Percentiles rank a stretch among this genome's conserved stretches.
phyloP scores from a whole-genome alignment of 1,140 invertebrate genomes.

The Hormaphis cornu region DNA sequence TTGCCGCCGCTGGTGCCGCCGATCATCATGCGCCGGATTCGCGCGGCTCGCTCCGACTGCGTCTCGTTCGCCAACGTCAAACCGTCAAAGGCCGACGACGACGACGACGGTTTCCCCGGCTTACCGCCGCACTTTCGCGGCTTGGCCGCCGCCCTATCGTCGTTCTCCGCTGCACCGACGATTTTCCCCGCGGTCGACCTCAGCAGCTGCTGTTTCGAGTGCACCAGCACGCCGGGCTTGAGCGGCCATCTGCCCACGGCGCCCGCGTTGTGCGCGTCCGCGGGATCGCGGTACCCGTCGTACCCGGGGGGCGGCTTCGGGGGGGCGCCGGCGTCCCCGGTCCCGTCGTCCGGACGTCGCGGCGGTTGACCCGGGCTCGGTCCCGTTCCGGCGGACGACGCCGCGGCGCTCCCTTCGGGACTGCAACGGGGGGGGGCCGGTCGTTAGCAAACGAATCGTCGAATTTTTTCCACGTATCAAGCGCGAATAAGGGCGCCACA shows the following conservation, averaged over 20 bases:
- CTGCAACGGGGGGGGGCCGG: conserved; percentile 32
- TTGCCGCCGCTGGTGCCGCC: conserved; percentile 33
- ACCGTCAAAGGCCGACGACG: conserved; percentile 5
- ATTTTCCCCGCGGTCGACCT: not conserved
- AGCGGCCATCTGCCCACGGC: conserved; percentile 64
- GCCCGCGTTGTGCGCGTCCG: conserved; percentile 36
- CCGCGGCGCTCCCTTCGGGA: conserved; percentile 38
- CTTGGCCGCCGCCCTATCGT: not conserved
- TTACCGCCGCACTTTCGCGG: not conserved
- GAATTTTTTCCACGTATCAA: no score
- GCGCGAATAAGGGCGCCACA: no score
- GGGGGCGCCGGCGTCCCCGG: not conserved
- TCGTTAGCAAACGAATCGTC: not conserved
- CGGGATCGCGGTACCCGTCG: not conserved
- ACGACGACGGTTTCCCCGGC: no score
- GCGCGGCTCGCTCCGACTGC: conserved; percentile 37
- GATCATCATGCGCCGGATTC: conserved; percentile 39
- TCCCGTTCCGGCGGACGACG: not conserved
- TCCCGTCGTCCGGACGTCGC: not conserved
- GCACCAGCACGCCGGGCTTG: conserved; percentile 75
- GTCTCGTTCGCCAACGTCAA: conserved; percentile 33
- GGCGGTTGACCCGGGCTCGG: not conserved
- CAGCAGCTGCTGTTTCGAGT: conserved; percentile 56
- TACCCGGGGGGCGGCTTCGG: not conserved
- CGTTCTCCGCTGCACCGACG: not conserved